These are phyloP conservation scores for Anagyrus pseudococci DNA, from an alignment of 2,888 invertebrate species.

Conservation along the genomic window DNA sequence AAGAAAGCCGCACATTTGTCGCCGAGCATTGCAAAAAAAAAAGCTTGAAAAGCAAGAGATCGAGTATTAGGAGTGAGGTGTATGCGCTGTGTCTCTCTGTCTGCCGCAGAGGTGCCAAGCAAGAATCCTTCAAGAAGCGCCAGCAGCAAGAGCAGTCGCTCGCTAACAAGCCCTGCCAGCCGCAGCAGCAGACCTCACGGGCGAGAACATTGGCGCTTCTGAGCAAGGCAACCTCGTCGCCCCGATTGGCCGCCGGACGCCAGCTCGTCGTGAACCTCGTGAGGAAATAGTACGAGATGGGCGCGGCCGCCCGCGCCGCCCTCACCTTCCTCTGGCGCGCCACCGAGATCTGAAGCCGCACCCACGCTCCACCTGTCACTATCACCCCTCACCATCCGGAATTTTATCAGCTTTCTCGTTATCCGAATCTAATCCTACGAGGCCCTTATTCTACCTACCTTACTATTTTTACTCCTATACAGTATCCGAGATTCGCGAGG, in stretches of 20 bases:
- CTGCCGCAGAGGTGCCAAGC: slow-evolving; percentile 58
- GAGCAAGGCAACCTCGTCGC: slow-evolving; percentile 11
- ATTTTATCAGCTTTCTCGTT: too few species aligned
- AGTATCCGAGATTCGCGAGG: too few species aligned
- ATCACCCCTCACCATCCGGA: too few species aligned
- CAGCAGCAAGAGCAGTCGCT: slow-evolving; percentile 40
- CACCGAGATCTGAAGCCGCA: background rate
- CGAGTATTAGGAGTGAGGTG: background rate
- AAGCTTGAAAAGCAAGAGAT: background rate
- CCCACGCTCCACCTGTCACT: too few species aligned
- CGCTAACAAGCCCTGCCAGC: slow-evolving; percentile 9
- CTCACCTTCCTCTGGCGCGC: slow-evolving; percentile 17
- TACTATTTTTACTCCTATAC: too few species aligned
- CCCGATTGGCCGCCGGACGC: slow-evolving; percentile 28
- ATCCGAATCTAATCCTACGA: too few species aligned
- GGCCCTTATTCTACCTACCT: too few species aligned
- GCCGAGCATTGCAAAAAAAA: background rate
- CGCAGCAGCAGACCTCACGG: slow-evolving; percentile 13
- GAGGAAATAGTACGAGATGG: slow-evolving; percentile 34
- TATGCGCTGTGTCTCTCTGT: too few species aligned
- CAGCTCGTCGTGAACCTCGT: slow-evolving; percentile 33
- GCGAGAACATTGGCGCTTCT: slow-evolving; percentile 19
- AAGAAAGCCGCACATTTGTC: background rate
- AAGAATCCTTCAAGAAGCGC: slow-evolving; percentile 56
- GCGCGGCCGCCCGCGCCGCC: slow-evolving; percentile 9